phyloP scores from a whole-genome alignment of 53 echinoderm and acorn worm genomes.

The Crossaster papposus region DNA sequence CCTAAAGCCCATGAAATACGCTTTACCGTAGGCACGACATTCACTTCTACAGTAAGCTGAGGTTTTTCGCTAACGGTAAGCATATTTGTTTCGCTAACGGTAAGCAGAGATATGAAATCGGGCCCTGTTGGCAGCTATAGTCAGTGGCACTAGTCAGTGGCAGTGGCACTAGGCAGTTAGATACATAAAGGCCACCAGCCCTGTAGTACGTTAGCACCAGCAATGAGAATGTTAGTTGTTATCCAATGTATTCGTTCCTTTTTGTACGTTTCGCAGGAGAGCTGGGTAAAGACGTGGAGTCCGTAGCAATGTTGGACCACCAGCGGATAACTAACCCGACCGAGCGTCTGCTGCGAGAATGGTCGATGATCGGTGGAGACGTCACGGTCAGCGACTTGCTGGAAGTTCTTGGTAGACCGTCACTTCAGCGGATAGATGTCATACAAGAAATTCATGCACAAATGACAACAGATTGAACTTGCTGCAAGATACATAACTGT shows the following conservation, averaged over 20 bases:
- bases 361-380: slow-evolving; percentile 10
- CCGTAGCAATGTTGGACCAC: slow-evolving; percentile 7
- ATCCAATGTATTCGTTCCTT: neutral
- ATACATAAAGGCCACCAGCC: no score
- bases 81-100: no score
- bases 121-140: no score
- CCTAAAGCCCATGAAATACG: no score
- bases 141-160: no score
- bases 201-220: no score
- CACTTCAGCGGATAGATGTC: slow-evolving; percentile 20
- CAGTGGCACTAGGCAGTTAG: no score
- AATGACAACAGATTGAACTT: slow-evolving; percentile 1
- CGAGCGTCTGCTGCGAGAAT: slow-evolving; percentile 18
- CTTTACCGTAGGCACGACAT: no score
- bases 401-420: slow-evolving; percentile 26
- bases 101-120: no score
- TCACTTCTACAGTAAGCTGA: no score
- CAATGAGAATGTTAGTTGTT: no score
- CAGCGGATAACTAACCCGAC: slow-evolving; percentile 10
- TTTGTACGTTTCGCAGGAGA: neutral
- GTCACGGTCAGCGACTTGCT: slow-evolving; percentile 25
- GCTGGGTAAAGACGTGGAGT: slow-evolving; percentile 41
- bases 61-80: no score
- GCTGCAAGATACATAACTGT: neutral
- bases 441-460: slow-evolving; percentile 18